Evolutionary conservation across 37 sponge, comb jelly and placozoan species (phyloP).

Genomic region (Agelas oroides): DNA sequence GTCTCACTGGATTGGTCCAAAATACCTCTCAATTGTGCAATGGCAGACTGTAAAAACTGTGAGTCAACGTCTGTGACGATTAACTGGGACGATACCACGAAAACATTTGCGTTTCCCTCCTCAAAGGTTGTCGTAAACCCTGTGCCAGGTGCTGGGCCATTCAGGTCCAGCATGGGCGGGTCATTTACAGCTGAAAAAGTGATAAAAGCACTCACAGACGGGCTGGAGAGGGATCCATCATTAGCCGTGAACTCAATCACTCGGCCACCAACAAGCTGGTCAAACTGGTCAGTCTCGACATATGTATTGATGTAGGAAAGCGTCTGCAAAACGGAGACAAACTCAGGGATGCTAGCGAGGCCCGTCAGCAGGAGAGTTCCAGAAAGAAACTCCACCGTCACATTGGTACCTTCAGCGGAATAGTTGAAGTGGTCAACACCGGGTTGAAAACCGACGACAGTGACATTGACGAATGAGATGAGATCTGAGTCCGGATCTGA

Average conservation of each 20-base stretch:
- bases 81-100: slow-evolving; percentile 6
- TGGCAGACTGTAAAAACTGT: slow-evolving; percentile 12
- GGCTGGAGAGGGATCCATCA: slow-evolving; percentile 67
- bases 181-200: slow-evolving; percentile 71
- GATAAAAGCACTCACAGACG: slow-evolving; percentile 39
- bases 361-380: slow-evolving; percentile 51
- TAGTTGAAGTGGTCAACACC: slow-evolving; percentile 41
- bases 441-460: slow-evolving; percentile 26
- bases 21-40: background rate
- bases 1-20: slow-evolving; percentile 48
- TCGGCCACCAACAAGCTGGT: slow-evolving; percentile 29
- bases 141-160: slow-evolving; percentile 47
- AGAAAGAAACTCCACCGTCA: slow-evolving; percentile 16
- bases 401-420: slow-evolving; percentile 10
- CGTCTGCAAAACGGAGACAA: slow-evolving; percentile 7
- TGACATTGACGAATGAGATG: slow-evolving; percentile 41
- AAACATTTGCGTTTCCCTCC: slow-evolving; percentile 47
- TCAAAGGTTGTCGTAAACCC: slow-evolving; percentile 22
- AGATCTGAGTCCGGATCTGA: slow-evolving; percentile 53
- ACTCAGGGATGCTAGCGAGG: slow-evolving; percentile 45
- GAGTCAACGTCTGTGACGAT: slow-evolving; percentile 70
- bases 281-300: slow-evolving; percentile 25
- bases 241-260: slow-evolving; percentile 27
- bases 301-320: slow-evolving; percentile 47
- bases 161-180: slow-evolving; percentile 63